A percentile compares a stretch with the other conserved stretches of the same genome.
Conservation (phyloP, 2,113 vertebrate species). For the Callopanchax toddi region DNA sequence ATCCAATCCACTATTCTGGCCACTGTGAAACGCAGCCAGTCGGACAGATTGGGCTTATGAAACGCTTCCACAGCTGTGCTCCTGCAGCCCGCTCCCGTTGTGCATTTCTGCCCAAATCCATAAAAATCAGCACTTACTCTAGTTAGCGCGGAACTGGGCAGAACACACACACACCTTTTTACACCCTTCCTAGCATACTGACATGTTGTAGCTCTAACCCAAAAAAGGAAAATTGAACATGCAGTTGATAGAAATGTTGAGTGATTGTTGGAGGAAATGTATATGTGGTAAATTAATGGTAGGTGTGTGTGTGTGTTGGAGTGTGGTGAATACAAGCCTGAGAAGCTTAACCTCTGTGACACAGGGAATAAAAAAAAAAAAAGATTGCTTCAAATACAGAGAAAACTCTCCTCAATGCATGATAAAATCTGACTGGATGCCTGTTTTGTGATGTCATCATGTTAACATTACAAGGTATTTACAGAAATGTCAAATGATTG, state of each 20-base stretch:
- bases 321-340: conserved; percentile 1
- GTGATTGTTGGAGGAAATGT: conserved; percentile 40
- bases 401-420: neutral
- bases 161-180: neutral
- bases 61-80: conserved; percentile 44
- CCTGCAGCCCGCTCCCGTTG: neutral
- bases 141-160: neutral
- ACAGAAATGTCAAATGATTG: no score
- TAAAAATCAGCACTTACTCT: neutral
- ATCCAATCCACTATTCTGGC: conserved; percentile 35
- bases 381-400: neutral
- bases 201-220: neutral
- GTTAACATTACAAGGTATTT: no score
- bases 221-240: neutral
- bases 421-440: neutral
- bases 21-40: conserved; percentile 21
- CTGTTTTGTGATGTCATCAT: neutral
- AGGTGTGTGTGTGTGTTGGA: neutral
- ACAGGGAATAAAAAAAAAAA: conserved; percentile 24
- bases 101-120: neutral
- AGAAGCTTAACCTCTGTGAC: conserved; percentile 30
- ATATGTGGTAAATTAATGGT: neutral
- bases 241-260: conserved; percentile 4
- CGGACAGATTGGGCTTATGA: conserved; percentile 42
- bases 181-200: neutral